Evolutionary conservation across 2,113 vertebrate genomes (phyloP), one percentile per base, ranked within the genome.

Genomic region (Murina feae): DNA sequence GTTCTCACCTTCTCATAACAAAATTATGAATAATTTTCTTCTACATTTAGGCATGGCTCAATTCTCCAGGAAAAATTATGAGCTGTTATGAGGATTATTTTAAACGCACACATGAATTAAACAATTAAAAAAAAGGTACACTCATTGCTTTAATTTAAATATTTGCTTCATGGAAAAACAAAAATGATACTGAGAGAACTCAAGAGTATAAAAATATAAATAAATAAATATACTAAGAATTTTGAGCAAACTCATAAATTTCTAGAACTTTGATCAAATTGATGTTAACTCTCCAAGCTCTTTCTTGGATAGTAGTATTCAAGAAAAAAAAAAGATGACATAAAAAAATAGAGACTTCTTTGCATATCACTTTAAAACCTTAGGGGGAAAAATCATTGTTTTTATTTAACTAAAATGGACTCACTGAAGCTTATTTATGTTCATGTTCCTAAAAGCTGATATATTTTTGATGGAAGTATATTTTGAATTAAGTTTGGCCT

Each of bases 341-440:
- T 32, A 92, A 87, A 92, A 82, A 76, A 96, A 53, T 30, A 82
- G 17, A 81, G 75, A 90, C 72, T 93, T 90, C 42, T 96, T 96
- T 97, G 94, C 30, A 95, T 68, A 90, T 66, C 25, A 81, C 51
- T 96, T 95, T 80, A 92, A 97, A 97, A 72, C 9, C 17, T 97
- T 84, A 44, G 37, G n/a, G 35, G 20, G 47, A 95, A 91, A 93
- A 79, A 79, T 89, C 35, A 90, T 80, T 58, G 55, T 79, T 81
- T 55, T 71, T 83, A 82, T 95, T 94, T 95, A 93, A 39, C 20
- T 86, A 63, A 88, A 97, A 92, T 87, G 76, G 11, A 71, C 5
- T 78, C 51, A 63, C 17, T 47, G 35, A 91, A 20, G 25, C 76
- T 95, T 93, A 83, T 93, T 95, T 90, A 86, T 63, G 9, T 66